These are phyloP conservation scores for Lycaon pictus DNA, from an alignment of 2,113 vertebrate genomes.

Conservation along the genomic window DNA sequence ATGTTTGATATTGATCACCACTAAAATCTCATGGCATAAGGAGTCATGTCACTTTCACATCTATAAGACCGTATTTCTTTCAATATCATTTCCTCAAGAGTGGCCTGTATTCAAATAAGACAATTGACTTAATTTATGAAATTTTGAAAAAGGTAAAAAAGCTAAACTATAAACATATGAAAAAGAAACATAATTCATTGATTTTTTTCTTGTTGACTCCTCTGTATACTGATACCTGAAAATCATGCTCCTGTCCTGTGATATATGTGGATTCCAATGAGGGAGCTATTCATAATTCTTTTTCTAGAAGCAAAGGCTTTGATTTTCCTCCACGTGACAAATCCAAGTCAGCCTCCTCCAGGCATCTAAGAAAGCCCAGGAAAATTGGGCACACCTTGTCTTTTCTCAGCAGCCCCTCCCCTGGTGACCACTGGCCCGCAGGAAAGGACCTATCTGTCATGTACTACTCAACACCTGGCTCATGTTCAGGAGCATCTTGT, in stretches of 20 bases:
- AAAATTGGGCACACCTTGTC: background rate
- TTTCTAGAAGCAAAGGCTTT: background rate
- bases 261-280: rapidly evolving
- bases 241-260: background rate
- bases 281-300: too few species aligned
- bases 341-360: background rate
- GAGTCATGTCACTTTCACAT: background rate
- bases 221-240: background rate
- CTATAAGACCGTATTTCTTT: background rate
- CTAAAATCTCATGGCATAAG: background rate
- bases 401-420: background rate
- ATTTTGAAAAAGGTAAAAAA: background rate
- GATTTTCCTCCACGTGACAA: background rate
- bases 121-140: background rate
- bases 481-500: background rate
- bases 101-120: background rate
- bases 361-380: background rate
- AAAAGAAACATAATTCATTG: background rate
- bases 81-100: background rate
- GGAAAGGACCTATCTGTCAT: background rate
- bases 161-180: background rate
- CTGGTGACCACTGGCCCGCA: background rate
- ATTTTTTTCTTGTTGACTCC: background rate
- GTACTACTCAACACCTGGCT: background rate
- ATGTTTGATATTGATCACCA: background rate